A percentile compares a stretch with the other conserved stretches of the same genome.
Conservation (phyloP, 2,113 vertebrate genomes). For the Mastomys coucha region DNA sequence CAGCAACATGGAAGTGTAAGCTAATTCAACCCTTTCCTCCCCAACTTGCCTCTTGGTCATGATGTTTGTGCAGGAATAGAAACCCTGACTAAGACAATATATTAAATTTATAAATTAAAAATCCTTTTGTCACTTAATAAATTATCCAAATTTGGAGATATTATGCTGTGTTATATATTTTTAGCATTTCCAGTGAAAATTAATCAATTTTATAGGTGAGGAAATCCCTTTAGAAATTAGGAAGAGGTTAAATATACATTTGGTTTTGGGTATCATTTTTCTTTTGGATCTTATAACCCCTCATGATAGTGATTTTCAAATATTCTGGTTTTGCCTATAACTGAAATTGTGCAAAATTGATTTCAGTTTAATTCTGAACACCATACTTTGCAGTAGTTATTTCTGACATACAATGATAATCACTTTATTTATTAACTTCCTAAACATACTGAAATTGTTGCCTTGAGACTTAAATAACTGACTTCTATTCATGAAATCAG, state of each 20-base stretch:
- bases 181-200: neutral
- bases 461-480: neutral
- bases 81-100: no score
- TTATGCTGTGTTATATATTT: neutral
- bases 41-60: no score
- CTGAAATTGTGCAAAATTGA: neutral
- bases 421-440: neutral
- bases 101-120: neutral
- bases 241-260: neutral
- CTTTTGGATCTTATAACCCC: neutral
- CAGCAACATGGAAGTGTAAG: no score
- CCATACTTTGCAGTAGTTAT: neutral
- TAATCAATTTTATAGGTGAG: neutral
- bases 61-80: no score
- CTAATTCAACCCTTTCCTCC: no score
- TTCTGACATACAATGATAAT: neutral
- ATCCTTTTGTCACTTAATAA: neutral
- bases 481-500: neutral
- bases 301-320: constrained; percentile 5
- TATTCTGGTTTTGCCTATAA: neutral
- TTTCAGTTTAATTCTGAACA: neutral
- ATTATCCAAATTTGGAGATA: neutral
- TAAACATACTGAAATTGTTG: neutral
- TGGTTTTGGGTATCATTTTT: neutral
- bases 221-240: neutral